Conservation (phyloP, 2,797 vertebrate genomes). For the Thunnus albacares region DNA sequence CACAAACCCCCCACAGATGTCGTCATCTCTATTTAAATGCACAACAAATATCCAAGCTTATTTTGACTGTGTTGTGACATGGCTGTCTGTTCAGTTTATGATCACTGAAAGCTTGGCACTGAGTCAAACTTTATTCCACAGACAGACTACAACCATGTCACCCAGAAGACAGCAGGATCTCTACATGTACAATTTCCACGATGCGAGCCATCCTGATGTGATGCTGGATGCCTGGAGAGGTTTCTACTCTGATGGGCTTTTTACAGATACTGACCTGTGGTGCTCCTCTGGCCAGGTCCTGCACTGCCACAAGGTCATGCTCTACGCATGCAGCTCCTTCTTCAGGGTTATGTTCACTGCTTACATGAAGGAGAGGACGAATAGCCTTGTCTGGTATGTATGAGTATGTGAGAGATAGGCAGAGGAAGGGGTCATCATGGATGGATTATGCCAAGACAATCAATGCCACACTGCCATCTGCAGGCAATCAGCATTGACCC, state of each 20-base stretch:
- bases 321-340: constrained; percentile 85
- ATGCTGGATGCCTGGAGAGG: constrained; percentile 79
- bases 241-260: constrained; percentile 66
- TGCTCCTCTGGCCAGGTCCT: constrained; percentile 82
- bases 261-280: constrained; percentile 87
- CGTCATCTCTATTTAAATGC: neutral
- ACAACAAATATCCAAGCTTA: neutral
- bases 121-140: constrained; percentile 2
- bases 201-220: neutral
- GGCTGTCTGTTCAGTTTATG: neutral
- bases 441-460: constrained; percentile 20
- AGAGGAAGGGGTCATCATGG: neutral
- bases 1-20: neutral
- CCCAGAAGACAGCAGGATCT: neutral
- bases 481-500: constrained; percentile 14
- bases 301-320: constrained; percentile 86
- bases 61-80: neutral
- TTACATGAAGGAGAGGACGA: constrained; percentile 87
- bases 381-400: constrained; percentile 75
- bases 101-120: neutral
- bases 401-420: neutral
- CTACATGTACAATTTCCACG: neutral
- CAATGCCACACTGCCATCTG: neutral
- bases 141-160: neutral
- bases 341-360: constrained; percentile 10